Evolutionary conservation across 2,888 invertebrate genomes (phyloP).

Genomic region (Ptychoptera contaminata): DNA sequence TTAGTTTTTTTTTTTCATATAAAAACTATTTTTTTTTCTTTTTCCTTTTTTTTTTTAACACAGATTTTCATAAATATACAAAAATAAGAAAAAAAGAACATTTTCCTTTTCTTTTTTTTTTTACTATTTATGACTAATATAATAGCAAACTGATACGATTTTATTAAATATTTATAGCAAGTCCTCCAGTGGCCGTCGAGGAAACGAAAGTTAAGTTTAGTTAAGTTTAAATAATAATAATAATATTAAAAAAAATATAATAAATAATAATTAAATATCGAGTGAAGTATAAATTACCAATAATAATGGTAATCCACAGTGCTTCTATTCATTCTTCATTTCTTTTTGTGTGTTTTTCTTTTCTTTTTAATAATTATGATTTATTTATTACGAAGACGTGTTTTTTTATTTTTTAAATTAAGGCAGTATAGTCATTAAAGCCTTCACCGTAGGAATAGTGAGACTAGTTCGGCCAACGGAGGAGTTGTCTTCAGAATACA

Average conservation of each 20-base stretch:
- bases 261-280: conserved; percentile 8
- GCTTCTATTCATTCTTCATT: conserved; percentile 12
- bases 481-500: conserved; percentile 18
- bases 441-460: conserved; percentile 7
- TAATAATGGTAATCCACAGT: conserved; percentile 13
- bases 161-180: conserved; percentile 12
- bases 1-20: no score
- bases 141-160: no score
- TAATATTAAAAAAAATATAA: background rate
- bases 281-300: conserved; percentile 16
- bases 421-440: conserved; percentile 10
- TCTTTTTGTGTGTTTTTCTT: conserved; percentile 4
- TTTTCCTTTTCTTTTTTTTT: no score
- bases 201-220: conserved; percentile 3
- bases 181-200: conserved; percentile 31
- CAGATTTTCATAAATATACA: no score
- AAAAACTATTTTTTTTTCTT: no score
- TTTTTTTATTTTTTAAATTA: background rate
- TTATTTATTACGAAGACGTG: background rate
- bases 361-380: conserved; percentile 9
- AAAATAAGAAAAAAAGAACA: no score
- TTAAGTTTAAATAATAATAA: conserved; percentile 3
- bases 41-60: no score
- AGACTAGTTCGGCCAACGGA: conserved; percentile 17
- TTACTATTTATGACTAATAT: no score